Conservation (phyloP, 2,797 vertebrate genomes). For the Macropus fuliginosus region DNA sequence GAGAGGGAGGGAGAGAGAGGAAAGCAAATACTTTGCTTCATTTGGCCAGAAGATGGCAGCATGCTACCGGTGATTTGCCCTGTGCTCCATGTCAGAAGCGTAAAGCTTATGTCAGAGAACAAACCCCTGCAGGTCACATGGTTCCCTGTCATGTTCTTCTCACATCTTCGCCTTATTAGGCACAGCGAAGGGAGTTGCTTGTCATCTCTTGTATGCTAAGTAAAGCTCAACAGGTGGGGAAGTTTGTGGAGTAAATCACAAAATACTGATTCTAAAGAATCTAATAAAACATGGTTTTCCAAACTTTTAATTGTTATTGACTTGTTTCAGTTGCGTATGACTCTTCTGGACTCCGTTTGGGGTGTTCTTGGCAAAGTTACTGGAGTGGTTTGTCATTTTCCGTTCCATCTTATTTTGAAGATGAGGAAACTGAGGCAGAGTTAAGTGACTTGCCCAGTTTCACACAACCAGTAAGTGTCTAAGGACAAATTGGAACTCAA, state of each 20-base stretch:
- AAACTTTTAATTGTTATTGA: conserved; percentile 15
- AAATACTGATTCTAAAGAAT: conserved; percentile 38
- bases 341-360: not conserved
- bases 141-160: conserved; percentile 47
- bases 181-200: conserved; percentile 40
- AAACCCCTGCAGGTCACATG: not conserved
- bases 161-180: conserved; percentile 12
- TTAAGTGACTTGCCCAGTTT: conserved; percentile 20
- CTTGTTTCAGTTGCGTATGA: not conserved
- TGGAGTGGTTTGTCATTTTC: not conserved
- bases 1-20: too few species aligned
- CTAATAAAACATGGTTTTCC: conserved; percentile 5
- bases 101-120: not conserved
- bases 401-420: not conserved
- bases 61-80: conserved; percentile 33
- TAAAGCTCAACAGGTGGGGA: conserved; percentile 24
- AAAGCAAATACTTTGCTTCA: not conserved
- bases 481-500: not conserved
- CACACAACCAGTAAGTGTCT: conserved; percentile 1
- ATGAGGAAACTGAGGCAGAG: conserved; percentile 23
- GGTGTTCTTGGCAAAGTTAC: not conserved
- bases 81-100: fast-evolving
- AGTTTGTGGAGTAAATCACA: conserved; percentile 21
- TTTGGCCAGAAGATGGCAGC: conserved; percentile 80
- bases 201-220: conserved; percentile 19